A percentile compares a stretch with the other conserved stretches of the same genome.
Evolutionary conservation across 1,140 invertebrate species (phyloP).

Genomic region (Harpegnathos saltator): DNA sequence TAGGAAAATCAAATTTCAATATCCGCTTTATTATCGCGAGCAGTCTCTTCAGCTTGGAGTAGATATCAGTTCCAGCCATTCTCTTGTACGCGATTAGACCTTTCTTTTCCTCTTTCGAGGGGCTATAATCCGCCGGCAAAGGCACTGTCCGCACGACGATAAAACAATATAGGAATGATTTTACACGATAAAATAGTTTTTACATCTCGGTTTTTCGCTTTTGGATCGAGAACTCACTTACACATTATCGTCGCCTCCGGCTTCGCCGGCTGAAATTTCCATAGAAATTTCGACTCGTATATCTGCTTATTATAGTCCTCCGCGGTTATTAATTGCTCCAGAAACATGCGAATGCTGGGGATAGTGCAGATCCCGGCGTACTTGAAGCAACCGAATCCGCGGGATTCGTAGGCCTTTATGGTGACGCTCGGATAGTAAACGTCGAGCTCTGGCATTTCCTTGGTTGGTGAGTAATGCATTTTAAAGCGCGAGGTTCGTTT

Average conservation of each 20-base stretch:
- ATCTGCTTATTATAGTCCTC: constrained; percentile 80
- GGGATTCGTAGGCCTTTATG: constrained; percentile 88
- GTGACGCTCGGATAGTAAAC: constrained; percentile 86
- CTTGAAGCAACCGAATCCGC: constrained; percentile 87
- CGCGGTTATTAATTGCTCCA: constrained; percentile 80
- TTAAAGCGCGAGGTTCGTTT: constrained; percentile 10
- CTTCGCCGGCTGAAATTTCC: constrained; percentile 29
- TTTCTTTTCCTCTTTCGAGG: constrained; percentile 74
- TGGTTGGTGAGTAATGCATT: constrained; percentile 71
- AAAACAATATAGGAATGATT: not conserved
- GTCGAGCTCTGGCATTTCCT: constrained; percentile 84
- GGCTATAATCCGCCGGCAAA: constrained; percentile 71
- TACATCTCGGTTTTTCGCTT: not conserved
- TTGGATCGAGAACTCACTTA: constrained; percentile 14
- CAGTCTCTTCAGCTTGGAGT: constrained; percentile 64
- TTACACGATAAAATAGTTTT: constrained; percentile 24
- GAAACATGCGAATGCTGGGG: constrained; percentile 78
- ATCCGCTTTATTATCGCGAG: constrained; percentile 23
- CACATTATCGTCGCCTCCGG: constrained; percentile 25
- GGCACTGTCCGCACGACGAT: constrained; percentile 54
- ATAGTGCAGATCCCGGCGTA: constrained; percentile 86
- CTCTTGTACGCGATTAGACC: constrained; percentile 78
- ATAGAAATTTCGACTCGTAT: constrained; percentile 66
- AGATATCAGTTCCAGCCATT: constrained; percentile 53
- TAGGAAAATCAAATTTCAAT: constrained; percentile 34